A percentile compares a stretch with the other conserved stretches of the same genome.
These are phyloP conservation scores for Spea bombifrons DNA, from an alignment of 2,113 vertebrate genomes.

Conservation along the genomic window DNA sequence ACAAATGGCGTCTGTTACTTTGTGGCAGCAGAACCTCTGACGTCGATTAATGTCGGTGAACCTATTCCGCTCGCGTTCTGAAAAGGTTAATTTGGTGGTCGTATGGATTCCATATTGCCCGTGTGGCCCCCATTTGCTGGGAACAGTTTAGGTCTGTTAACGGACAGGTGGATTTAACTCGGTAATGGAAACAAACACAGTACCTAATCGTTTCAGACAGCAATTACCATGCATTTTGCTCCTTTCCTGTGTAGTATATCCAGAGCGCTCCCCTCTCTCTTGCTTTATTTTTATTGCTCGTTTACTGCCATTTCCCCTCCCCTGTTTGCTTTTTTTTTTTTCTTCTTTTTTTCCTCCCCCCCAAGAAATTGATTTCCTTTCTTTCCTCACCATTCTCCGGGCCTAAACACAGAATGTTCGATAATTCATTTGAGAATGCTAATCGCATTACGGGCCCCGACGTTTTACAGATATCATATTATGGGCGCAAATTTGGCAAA, in stretches of 20 bases:
- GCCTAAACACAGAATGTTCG: conserved; percentile 82
- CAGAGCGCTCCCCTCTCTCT: conserved; percentile 12
- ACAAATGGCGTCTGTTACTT: conserved; percentile 5
- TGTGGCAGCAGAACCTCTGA: conserved; percentile 14
- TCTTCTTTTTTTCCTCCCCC: conserved; percentile 69
- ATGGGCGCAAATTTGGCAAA: conserved; percentile 86
- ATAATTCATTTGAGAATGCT: conserved; percentile 87
- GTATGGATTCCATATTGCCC: too few species aligned
- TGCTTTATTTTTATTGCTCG: conserved; percentile 9
- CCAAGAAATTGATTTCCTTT: conserved; percentile 80
- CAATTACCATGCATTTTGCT: not conserved
- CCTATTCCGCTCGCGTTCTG: too few species aligned
- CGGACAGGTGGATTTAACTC: conserved; percentile 22
- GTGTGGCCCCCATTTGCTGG: too few species aligned
- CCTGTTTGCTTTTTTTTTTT: conserved; percentile 57
- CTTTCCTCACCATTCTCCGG: conserved; percentile 78
- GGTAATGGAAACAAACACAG: not conserved
- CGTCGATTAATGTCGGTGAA: too few species aligned
- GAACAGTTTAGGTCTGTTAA: too few species aligned
- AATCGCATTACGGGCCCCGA: conserved; percentile 87
- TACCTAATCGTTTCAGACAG: not conserved
- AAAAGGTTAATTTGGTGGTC: too few species aligned
- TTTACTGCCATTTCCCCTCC: conserved; percentile 58
- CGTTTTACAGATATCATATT: conserved; percentile 89
- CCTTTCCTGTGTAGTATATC: not conserved